A percentile compares a stretch with the other conserved stretches of the same genome.
Conservation (phyloP, 2,797 vertebrate species). For the Enoplosus armatus region DNA sequence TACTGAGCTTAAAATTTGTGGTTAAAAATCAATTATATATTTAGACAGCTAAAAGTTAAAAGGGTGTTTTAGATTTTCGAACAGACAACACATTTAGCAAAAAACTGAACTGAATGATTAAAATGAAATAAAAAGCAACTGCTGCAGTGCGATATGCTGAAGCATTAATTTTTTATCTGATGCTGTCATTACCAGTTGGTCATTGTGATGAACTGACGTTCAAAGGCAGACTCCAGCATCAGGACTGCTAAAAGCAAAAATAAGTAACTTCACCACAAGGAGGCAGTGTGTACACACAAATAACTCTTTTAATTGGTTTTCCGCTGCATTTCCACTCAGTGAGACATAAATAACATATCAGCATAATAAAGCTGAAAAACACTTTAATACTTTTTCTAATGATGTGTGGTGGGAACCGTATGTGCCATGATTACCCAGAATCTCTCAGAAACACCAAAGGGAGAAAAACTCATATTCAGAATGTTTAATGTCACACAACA, state of each 20-base stretch:
- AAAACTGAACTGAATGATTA: not conserved
- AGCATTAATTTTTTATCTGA: not conserved
- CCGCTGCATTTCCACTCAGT: not conserved
- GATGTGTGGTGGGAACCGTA: not conserved
- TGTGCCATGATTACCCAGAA: not conserved
- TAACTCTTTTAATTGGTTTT: slow-evolving; percentile 24
- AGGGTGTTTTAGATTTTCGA: not conserved
- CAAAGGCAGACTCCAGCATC: not conserved
- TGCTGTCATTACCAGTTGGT: not conserved
- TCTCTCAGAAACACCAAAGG: slow-evolving; percentile 17
- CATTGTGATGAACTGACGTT: not conserved
- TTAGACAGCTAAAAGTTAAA: not conserved
- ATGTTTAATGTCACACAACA: slow-evolving; percentile 4
- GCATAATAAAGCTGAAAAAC: slow-evolving; percentile 5
- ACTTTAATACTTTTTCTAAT: not conserved
- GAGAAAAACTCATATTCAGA: not conserved
- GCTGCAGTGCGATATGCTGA: not conserved
- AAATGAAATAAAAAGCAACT: not conserved
- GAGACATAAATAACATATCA: slow-evolving; percentile 1
- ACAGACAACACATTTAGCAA: not conserved
- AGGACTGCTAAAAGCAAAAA: not conserved
- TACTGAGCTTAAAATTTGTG: not conserved
- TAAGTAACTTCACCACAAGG: slow-evolving; percentile 51
- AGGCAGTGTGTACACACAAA: slow-evolving; percentile 64
- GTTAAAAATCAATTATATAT: not conserved